phyloP scores from a whole-genome alignment of 2,113 vertebrate species.

The Hylia prasina region DNA sequence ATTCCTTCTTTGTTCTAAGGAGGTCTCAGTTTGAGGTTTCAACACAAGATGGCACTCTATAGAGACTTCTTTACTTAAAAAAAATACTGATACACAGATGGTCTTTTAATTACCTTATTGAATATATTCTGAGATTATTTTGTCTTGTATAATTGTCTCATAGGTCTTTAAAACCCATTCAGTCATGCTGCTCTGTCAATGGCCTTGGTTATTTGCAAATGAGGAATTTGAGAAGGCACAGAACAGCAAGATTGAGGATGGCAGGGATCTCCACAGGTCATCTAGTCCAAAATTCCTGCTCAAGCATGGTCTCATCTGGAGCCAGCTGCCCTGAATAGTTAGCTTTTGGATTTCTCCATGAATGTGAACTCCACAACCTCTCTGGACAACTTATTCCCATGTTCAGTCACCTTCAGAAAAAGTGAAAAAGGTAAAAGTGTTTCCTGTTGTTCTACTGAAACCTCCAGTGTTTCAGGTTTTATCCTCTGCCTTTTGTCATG shows the following conservation, averaged over 20 bases:
- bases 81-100: background rate
- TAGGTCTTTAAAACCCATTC: background rate
- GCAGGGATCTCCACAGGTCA: background rate
- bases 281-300: background rate
- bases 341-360: background rate
- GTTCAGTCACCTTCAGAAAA: background rate
- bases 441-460: background rate
- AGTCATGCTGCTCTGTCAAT: background rate
- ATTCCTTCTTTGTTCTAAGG: background rate
- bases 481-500: background rate
- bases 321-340: background rate
- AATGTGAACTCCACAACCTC: background rate
- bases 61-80: background rate
- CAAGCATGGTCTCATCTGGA: fast-evolving
- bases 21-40: background rate
- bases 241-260: background rate
- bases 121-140: background rate
- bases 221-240: background rate
- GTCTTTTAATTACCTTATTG: background rate
- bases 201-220: background rate
- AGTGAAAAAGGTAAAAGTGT: background rate
- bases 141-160: background rate
- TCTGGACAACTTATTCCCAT: background rate
- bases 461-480: background rate
- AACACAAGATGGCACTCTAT: constrained; percentile 49